These are phyloP conservation scores for Osmerus eperlanus DNA, from an alignment of 2,113 vertebrate species.

Conservation along the genomic window DNA sequence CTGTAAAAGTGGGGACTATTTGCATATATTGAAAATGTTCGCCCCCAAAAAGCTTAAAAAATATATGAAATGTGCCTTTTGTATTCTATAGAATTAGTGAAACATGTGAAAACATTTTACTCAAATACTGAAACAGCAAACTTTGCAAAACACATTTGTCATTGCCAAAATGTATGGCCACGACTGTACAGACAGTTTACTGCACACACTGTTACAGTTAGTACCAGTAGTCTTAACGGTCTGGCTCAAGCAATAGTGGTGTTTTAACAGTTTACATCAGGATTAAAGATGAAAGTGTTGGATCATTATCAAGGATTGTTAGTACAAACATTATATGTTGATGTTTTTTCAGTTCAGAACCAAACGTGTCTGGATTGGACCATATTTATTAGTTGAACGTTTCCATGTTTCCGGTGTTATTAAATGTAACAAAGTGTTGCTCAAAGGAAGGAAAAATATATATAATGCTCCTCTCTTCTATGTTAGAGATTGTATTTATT, in stretches of 20 bases:
- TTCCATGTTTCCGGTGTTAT: constrained; percentile 42
- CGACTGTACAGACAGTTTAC: no score
- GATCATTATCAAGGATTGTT: constrained; percentile 30
- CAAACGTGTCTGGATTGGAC: constrained; percentile 32
- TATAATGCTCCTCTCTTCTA: constrained; percentile 43
- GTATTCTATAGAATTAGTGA: no score
- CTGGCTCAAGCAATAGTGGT: constrained; percentile 4
- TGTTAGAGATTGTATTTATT: constrained; percentile 62
- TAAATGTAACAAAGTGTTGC: constrained; percentile 37
- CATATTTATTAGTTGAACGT: constrained; percentile 50
- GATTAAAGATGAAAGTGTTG: constrained; percentile 38
- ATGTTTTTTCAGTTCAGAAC: constrained; percentile 23
- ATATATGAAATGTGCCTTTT: no score
- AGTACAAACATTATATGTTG: constrained; percentile 45
- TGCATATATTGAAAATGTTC: no score
- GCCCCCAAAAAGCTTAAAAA: no score
- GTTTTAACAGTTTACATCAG: constrained; percentile 48
- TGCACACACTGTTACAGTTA: no score
- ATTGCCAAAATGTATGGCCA: no score
- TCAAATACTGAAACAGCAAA: no score
- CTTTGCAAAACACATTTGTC: no score
- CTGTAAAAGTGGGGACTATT: no score
- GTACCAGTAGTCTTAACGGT: no score
- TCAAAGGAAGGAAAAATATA: constrained; percentile 27
- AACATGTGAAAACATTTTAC: no score